Percentiles rank a stretch among this genome's conserved stretches.
phyloP scores from a whole-genome alignment of 2,888 invertebrate species.

The Drosophila fulvimacula region DNA sequence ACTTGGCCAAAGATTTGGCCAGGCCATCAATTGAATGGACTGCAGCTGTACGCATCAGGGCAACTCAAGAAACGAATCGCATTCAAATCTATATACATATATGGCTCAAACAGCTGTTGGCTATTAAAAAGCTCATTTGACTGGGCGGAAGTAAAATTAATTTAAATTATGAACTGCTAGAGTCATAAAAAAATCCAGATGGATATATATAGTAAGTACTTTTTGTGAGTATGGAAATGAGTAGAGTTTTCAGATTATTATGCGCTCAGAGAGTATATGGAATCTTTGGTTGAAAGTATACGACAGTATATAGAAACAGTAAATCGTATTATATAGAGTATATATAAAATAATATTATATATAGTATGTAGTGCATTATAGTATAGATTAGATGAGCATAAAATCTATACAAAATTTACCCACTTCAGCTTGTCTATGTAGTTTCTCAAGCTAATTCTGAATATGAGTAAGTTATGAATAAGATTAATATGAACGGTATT shows the following conservation, averaged over 20 bases:
- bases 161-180: neutral
- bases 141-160: neutral
- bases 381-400: too few species aligned
- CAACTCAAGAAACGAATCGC: constrained; percentile 34
- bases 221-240: neutral
- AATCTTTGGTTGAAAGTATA: neutral
- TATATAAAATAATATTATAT: too few species aligned
- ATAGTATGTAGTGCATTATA: too few species aligned
- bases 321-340: too few species aligned
- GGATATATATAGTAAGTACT: neutral
- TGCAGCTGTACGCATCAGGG: constrained; percentile 38
- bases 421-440: too few species aligned
- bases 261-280: neutral
- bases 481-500: too few species aligned
- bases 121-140: constrained; percentile 3
- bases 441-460: too few species aligned
- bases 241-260: neutral
- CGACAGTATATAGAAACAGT: too few species aligned
- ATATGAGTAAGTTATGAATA: too few species aligned
- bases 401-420: too few species aligned
- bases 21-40: constrained; percentile 32
- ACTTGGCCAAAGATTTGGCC: constrained; percentile 48
- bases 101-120: neutral
- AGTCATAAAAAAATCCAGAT: neutral
- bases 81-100: constrained; percentile 7